Base-by-base conservation (phyloP, 1,140 invertebrate genomes). In the Anthonomus grandis region DNA sequence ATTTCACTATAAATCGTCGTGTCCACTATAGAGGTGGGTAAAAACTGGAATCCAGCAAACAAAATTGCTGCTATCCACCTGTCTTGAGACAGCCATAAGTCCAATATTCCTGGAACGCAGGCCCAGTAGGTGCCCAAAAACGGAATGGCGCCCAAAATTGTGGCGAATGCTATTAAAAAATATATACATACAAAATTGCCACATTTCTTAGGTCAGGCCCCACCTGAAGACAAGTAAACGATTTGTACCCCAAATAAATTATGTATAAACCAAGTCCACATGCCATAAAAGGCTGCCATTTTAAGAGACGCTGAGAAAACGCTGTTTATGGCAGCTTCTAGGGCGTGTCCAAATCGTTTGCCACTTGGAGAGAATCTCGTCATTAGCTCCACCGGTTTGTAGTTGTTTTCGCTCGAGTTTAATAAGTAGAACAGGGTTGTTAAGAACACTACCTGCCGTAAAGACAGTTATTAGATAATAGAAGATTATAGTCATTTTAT, bases 201-300 rank as follows among this genome's bases (percentile, higher is more conserved):
- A 3, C 9, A 39, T 2, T 34, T 34, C 17, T 1, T 1, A 39
- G n/a, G 1, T 25, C 12, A 45, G 13, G 70, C 71, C n/a, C 75
- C 75, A 90, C 87, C 86, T 69, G 94, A 90, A 2, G 95, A 95
- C 57, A 98, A 81, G 73, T 97, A 97, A 15, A 97, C 90, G 58
- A 98, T 90, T 70, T 95, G 91, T 0, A 96, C 88, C 62, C 90
- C 89, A 74, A 98, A 98, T 2, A 98, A 72, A 61, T 93, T 95
- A 70, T 98, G 95, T 41, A 95, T 90, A 23, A 98, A 83, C 93
- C 95, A 98, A 0, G 96, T 98, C 84, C 95, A 99, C 51, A 98
- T 77, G 0, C 95, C 95, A 73, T 98, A 98, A 76, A 99, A 99
- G 0, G 90, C 81, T 3, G 93, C 90, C 82, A 98, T 93, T 78